phyloP scores from a whole-genome alignment of 1,140 invertebrate species.

The Aphis gossypii region DNA sequence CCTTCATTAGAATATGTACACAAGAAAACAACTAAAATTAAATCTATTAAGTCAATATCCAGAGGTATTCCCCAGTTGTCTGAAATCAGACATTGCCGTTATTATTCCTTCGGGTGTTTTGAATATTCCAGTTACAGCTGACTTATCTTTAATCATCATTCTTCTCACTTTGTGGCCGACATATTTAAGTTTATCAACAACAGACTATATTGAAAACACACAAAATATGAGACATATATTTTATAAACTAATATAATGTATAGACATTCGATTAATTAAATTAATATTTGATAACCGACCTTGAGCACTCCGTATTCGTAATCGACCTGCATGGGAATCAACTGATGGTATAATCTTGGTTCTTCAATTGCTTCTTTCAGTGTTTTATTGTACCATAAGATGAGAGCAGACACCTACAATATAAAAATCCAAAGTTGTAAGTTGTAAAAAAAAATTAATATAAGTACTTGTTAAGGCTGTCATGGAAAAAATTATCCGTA shows the following conservation, averaged over 20 bases:
- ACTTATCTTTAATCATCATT: slow-evolving; percentile 8
- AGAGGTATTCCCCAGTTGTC: slow-evolving; percentile 57
- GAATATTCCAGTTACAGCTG: slow-evolving; percentile 57
- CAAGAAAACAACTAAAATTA: background rate
- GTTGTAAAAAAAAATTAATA: background rate
- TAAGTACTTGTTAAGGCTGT: background rate
- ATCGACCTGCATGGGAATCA: slow-evolving; percentile 80
- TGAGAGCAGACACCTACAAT: slow-evolving; percentile 78
- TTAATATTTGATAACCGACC: slow-evolving; percentile 62
- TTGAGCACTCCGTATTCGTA: slow-evolving; percentile 81
- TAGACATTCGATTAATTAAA: background rate
- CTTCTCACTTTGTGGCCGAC: slow-evolving; percentile 51
- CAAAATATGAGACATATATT: too few species aligned
- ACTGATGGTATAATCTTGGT: slow-evolving; percentile 90
- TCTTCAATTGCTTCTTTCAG: slow-evolving; percentile 90
- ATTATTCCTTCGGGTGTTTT: slow-evolving; percentile 26
- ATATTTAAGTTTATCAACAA: slow-evolving; percentile 47
- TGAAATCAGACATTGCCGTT: slow-evolving; percentile 57
- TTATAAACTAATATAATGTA: too few species aligned
- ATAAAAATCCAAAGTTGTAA: background rate
- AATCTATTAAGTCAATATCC: slow-evolving; percentile 54
- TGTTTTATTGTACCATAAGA: slow-evolving; percentile 83
- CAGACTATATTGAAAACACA: background rate
- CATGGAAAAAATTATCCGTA: background rate
- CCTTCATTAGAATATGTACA: background rate